Base-by-base conservation (phyloP, 2,797 vertebrate genomes). In the Miichthys miiuy region DNA sequence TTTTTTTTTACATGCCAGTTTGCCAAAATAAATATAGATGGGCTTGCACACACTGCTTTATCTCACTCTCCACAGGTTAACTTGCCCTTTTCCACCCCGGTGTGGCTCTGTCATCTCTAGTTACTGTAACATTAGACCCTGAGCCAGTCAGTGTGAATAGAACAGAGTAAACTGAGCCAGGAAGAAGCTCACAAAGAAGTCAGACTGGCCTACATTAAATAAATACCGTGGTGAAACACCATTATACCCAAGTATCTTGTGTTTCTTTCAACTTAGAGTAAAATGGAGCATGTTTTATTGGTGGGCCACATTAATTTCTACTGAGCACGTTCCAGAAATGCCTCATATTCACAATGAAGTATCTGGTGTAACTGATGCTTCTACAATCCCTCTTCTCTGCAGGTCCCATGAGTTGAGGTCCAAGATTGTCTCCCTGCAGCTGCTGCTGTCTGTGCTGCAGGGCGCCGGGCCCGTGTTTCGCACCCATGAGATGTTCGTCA, bases 401-500 rank as follows among this genome's bases (percentile, higher is more conserved):
- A 98, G 98, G 88, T 99, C 98, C 48, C 98, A 99, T 3, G 98
- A 99, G 81, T 79, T 99, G 70, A 97, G 98, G 21, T 99, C 98
- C 58, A 99, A 99, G 92, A 95, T 99, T 23, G 97, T 99, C 4
- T 99, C 98, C 48, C 95, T 99, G 62, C 98, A 99, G 93, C 95
- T 99, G 66, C 94, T 99, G 68, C 96, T 99, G 16, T 99, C 98
- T 0, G 97, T 99, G 79, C 92, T 99, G 75, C 98, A 99, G 93
- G 97, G 96, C 1, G 97, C 98, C 0, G 98, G 98, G 18, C 97
- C 97, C 0, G 95, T 98, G 79, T 99, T 99, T 88, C 96, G 97
- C 90, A 98, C 97, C 0, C 97, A 99, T 0, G 98, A 99, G 92
- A 99, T 99, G 98, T 99, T 99, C 68, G 97, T 98, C 90, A 99